A percentile compares a stretch with the other conserved stretches of the same genome.
Conservation (phyloP, 1,140 invertebrate species). For the Aphidius gifuensis region DNA sequence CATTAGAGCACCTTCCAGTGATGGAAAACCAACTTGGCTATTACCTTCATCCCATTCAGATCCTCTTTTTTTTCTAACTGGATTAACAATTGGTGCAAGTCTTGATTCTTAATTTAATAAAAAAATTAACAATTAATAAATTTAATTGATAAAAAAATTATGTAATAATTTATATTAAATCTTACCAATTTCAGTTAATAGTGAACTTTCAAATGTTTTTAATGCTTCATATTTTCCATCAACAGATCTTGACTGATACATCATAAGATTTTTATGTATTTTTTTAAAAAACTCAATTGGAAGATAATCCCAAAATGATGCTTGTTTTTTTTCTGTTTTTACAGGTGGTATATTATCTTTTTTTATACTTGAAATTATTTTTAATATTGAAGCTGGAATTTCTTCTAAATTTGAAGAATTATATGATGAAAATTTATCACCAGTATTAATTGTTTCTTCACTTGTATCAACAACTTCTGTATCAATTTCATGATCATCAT, state of each 20-base stretch:
- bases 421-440: not conserved
- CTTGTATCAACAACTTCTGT: constrained; percentile 16
- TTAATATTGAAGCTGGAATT: no score
- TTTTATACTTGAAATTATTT: no score
- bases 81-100: constrained; percentile 9
- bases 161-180: not conserved
- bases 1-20: constrained; percentile 73
- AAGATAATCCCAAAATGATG: constrained; percentile 39
- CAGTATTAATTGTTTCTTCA: constrained; percentile 22
- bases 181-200: constrained; percentile 43
- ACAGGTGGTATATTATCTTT: not conserved
- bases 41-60: constrained; percentile 31
- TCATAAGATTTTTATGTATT: constrained; percentile 42
- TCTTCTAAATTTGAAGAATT: no score
- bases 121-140: not conserved
- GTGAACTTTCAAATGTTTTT: constrained; percentile 38
- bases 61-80: constrained; percentile 27
- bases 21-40: constrained; percentile 66
- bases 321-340: not conserved
- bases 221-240: constrained; percentile 46
- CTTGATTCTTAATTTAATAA: constrained; percentile 26
- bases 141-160: not conserved
- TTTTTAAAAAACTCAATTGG: constrained; percentile 46
- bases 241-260: constrained; percentile 36
- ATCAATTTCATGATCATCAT: not conserved